Evolutionary conservation across 1,140 invertebrate species (phyloP), one percentile per base, ranked within the genome.

Genomic region (Mercenaria mercenaria): DNA sequence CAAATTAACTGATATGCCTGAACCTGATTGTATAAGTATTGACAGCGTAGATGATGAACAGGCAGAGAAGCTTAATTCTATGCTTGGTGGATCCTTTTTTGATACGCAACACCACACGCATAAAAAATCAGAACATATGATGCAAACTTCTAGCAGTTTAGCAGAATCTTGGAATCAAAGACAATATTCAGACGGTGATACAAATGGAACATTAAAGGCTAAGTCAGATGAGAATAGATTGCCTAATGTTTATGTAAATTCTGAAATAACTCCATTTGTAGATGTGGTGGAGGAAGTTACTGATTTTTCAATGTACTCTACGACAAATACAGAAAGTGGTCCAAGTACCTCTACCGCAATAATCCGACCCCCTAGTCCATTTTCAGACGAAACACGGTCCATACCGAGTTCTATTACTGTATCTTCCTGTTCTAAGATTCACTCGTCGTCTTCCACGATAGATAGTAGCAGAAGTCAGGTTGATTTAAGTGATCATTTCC

Each of bases 401-500:
- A 34, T 84, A 26, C 61, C 26, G 20, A 84, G 67, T 39, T 34
- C 82, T n/a, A 23, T 52, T 1, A 72, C 82, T 20, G 29, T 72
- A 0, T 69, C 82, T 50, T 56, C 52, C 1, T 47, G 43, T 15
- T 61, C 50, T 26, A 67, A 39, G 10, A 72, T 64, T 32, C 82
- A 72, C n/a, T 52, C 43, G 1, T 84, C 82, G 13, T 72, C 82
- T 37, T 23, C 82, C 11, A 43, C 61, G 34, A 52, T 64, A 47
- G 37, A 69, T 6, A 39, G 61, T 29, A 26, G 61, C 39, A 43
- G 82, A 52, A 84, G 67, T 52, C 56, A 84, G 72, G 41, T 84
- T 52, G 67, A 84, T 29, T 52, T 84, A 32, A 84, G 82, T 72
- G 82, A 84, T 56, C 82, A 84, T 84, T 84, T 84, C 52, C 82